Conservation (phyloP, 2,113 vertebrate genomes). For the Xenopus borealis region DNA sequence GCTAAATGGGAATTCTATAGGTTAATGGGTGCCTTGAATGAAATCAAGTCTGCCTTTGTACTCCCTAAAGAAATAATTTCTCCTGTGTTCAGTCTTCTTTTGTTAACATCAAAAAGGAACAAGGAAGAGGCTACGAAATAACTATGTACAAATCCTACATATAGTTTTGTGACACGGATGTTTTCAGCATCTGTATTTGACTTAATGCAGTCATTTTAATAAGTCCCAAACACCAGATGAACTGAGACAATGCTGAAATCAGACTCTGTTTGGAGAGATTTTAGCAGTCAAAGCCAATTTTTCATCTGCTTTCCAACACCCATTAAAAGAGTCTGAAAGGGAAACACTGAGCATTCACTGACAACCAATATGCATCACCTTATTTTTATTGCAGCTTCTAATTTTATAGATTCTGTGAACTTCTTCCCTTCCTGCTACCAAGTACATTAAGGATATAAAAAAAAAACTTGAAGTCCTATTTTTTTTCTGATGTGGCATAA, state of each 20-base stretch:
- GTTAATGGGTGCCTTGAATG: too few species aligned
- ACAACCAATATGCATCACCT: conserved; percentile 34
- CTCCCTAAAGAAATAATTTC: too few species aligned
- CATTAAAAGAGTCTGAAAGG: conserved; percentile 32
- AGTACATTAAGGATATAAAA: neutral
- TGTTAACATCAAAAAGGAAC: too few species aligned
- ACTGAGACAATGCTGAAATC: conserved; percentile 31
- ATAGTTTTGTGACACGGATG: conserved; percentile 22
- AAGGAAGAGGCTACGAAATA: neutral
- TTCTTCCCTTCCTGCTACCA: conserved; percentile 29
- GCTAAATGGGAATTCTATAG: too few species aligned
- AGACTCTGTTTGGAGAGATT: conserved; percentile 31
- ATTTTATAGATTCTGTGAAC: conserved; percentile 43
- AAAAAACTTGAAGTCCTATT: too few species aligned
- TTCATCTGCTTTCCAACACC: conserved; percentile 37
- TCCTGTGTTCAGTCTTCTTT: too few species aligned
- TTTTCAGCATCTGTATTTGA: conserved; percentile 31
- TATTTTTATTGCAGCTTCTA: conserved; percentile 28
- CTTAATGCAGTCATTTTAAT: conserved; percentile 29
- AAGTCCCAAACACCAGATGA: conserved; percentile 32
- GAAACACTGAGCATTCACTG: conserved; percentile 20
- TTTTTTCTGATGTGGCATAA: too few species aligned
- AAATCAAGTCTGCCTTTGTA: too few species aligned
- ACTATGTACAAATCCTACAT: neutral
- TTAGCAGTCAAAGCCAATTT: conserved; percentile 36